These are phyloP conservation scores for Bos taurus DNA, from an alignment of 2,113 vertebrate species.

Conservation along the genomic window DNA sequence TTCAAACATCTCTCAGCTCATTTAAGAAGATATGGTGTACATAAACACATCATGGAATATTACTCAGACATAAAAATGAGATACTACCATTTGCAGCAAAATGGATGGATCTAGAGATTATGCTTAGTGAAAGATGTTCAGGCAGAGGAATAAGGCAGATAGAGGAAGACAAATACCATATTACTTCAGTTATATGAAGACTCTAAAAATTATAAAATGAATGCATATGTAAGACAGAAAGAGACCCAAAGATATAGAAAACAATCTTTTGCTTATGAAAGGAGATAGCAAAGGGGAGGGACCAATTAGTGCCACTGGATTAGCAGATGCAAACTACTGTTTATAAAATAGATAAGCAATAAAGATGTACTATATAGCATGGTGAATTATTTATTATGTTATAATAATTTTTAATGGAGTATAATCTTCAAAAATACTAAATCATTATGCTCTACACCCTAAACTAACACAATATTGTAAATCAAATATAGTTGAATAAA, in stretches of 20 bases:
- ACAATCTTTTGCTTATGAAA: neutral
- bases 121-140: neutral
- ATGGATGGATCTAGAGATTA: neutral
- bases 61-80: neutral
- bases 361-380: neutral
- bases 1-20: neutral
- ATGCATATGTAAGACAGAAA: neutral
- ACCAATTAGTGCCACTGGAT: neutral
- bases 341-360: neutral
- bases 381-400: neutral
- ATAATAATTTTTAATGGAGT: neutral
- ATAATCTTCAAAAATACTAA: neutral
- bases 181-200: neutral
- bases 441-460: accelerated
- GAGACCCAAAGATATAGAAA: neutral
- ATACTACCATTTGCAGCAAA: neutral
- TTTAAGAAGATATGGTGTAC: neutral
- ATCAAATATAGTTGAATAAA: neutral
- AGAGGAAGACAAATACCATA: neutral
- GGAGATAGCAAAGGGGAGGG: neutral
- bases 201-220: neutral
- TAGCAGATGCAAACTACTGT: neutral
- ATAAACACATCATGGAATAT: neutral
- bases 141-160: neutral
- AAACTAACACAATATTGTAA: neutral